Evolutionary conservation across 1,140 invertebrate species (phyloP).

Genomic region (Gonatopus flavifemur): DNA sequence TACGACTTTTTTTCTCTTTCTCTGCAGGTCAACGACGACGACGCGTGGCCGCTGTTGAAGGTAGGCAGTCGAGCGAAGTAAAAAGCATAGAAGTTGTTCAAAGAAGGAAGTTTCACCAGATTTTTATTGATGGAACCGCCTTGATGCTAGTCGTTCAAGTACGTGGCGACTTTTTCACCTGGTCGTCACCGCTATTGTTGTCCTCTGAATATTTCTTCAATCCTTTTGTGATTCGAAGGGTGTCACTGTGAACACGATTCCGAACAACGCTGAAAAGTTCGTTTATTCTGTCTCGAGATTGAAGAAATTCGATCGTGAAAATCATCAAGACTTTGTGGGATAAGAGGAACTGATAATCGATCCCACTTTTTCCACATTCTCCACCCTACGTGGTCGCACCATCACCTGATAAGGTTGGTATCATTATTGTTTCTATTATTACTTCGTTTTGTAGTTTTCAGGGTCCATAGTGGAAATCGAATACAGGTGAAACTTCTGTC

Average conservation of each 20-base stretch:
- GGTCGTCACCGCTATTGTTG: conserved; percentile 24
- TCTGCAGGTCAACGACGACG: conserved; percentile 10
- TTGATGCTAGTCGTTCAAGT: conserved; percentile 37
- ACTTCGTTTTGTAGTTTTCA: no score
- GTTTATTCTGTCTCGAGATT: conserved; percentile 21
- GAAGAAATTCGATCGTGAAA: no score
- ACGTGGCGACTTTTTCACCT: conserved; percentile 29
- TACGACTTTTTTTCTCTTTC: no score
- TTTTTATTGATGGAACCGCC: conserved; percentile 36
- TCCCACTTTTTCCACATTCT: conserved; percentile 41
- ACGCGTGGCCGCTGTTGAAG: conserved; percentile 11
- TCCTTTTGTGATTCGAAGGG: neutral
- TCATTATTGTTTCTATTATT: no score
- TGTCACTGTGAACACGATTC: no score
- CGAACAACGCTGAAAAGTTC: conserved; percentile 23
- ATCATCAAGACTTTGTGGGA: no score
- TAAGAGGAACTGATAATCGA: conserved; percentile 20
- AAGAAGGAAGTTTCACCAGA: conserved; percentile 5
- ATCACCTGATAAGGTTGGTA: conserved; percentile 50
- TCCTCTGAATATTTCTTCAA: neutral
- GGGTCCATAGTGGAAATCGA: no score
- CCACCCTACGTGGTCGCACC: conserved; percentile 52
- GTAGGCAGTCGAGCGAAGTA: neutral
- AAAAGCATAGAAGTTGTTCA: neutral
- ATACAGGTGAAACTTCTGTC: no score